Conservation (phyloP, 1,140 invertebrate genomes). For the Drosophila trapezifrons region DNA sequence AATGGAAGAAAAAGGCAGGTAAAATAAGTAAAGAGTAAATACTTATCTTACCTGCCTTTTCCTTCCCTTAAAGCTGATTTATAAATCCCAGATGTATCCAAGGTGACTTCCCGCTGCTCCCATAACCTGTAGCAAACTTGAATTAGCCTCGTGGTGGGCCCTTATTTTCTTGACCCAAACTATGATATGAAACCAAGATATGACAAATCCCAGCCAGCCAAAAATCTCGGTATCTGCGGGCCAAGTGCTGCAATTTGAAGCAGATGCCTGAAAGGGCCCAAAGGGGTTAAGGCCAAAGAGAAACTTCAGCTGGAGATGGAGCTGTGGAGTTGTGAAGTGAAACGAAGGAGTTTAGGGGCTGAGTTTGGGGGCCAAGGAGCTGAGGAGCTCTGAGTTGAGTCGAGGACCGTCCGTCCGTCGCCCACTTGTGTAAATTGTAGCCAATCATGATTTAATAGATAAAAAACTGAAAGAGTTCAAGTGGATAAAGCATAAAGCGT, state of each 20-base stretch:
- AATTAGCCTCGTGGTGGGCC: slow-evolving; percentile 4
- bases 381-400: too few relatives aligned
- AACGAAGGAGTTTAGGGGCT: neutral
- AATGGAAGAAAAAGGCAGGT: too few relatives aligned
- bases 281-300: slow-evolving; percentile 7
- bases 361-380: too few relatives aligned
- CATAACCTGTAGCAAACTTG: neutral
- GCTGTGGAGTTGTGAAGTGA: slow-evolving; percentile 1
- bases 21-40: too few relatives aligned
- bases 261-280: slow-evolving; percentile 24
- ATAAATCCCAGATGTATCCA: too few relatives aligned
- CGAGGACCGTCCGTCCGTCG: slow-evolving; percentile 29
- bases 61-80: too few relatives aligned
- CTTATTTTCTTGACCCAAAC: neutral
- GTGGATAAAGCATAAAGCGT: slow-evolving; percentile 81
- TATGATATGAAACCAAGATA: slow-evolving; percentile 6
- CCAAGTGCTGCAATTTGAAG: slow-evolving; percentile 43
- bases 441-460: slow-evolving; percentile 83
- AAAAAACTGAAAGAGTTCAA: slow-evolving; percentile 80
- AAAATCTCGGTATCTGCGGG: slow-evolving; percentile 1
- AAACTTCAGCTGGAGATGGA: slow-evolving; percentile 23
- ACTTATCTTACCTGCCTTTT: too few relatives aligned
- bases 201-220: slow-evolving; percentile 25
- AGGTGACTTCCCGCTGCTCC: neutral
- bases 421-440: slow-evolving; percentile 79